A percentile compares a stretch with the other conserved stretches of the same genome.
Conservation (phyloP, 2,113 vertebrate species). For the Platycercus adscitus region DNA sequence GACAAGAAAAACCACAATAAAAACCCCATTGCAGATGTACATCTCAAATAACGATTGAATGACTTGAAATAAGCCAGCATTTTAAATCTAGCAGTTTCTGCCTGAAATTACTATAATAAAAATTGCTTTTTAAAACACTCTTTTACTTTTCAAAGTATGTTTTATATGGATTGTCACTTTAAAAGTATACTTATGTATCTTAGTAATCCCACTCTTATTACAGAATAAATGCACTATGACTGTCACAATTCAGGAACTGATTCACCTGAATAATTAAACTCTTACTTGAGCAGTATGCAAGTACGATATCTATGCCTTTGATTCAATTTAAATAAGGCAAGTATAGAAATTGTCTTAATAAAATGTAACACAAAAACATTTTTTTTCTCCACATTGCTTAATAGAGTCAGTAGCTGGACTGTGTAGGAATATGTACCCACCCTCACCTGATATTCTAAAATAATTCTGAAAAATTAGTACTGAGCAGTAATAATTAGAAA, state of each 20-base stretch:
- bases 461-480: constrained; percentile 41
- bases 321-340: constrained; percentile 38
- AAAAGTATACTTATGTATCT: not conserved
- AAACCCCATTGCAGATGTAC: not conserved
- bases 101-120: constrained; percentile 1
- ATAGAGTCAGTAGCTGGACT: constrained; percentile 27
- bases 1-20: not conserved
- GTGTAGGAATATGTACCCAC: constrained; percentile 18
- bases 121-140: not conserved
- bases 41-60: not conserved
- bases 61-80: not conserved
- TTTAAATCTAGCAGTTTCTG: constrained; percentile 1
- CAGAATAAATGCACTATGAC: constrained; percentile 14
- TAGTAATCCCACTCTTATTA: constrained; percentile 17
- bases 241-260: constrained; percentile 53
- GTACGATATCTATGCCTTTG: constrained; percentile 43
- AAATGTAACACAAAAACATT: constrained; percentile 49
- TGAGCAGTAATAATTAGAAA: constrained; percentile 64
- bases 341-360: constrained; percentile 42
- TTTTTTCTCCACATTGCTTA: constrained; percentile 42
- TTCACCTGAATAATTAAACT: constrained; percentile 74
- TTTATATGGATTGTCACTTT: not conserved
- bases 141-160: not conserved
- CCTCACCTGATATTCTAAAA: not conserved
- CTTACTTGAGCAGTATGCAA: constrained; percentile 32